A percentile compares a stretch with the other conserved stretches of the same genome.
Conservation (phyloP, 2,113 vertebrate genomes). For the Poecile atricapillus region DNA sequence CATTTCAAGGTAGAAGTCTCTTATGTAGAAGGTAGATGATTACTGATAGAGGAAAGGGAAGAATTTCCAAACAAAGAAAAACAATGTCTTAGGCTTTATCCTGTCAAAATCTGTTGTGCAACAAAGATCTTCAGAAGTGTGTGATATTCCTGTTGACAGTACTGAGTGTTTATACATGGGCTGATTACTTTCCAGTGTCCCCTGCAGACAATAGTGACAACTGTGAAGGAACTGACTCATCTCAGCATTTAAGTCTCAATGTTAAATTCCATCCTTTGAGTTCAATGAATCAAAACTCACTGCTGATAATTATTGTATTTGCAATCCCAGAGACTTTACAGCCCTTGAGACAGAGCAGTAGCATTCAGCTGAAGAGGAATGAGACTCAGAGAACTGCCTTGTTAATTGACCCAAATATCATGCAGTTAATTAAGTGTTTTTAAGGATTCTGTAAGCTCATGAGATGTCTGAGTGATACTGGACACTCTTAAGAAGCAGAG, state of each 20-base stretch:
- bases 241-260: background rate
- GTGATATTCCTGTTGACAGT: background rate
- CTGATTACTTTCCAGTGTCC: background rate
- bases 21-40: background rate
- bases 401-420: background rate
- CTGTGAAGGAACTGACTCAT: background rate
- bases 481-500: background rate
- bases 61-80: slow-evolving; percentile 16
- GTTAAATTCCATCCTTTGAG: background rate
- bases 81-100: background rate
- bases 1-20: background rate
- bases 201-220: background rate
- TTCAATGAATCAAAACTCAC: background rate
- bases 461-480: background rate
- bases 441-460: background rate
- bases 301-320: slow-evolving; percentile 1
- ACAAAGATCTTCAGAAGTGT: background rate
- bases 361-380: background rate
- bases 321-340: background rate
- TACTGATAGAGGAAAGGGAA: background rate
- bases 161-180: background rate
- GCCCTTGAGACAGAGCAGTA: background rate
- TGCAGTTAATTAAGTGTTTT: background rate
- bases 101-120: background rate
- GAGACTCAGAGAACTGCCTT: background rate